phyloP scores from a whole-genome alignment of 2,888 invertebrate species.

The Lithosia quadra region DNA sequence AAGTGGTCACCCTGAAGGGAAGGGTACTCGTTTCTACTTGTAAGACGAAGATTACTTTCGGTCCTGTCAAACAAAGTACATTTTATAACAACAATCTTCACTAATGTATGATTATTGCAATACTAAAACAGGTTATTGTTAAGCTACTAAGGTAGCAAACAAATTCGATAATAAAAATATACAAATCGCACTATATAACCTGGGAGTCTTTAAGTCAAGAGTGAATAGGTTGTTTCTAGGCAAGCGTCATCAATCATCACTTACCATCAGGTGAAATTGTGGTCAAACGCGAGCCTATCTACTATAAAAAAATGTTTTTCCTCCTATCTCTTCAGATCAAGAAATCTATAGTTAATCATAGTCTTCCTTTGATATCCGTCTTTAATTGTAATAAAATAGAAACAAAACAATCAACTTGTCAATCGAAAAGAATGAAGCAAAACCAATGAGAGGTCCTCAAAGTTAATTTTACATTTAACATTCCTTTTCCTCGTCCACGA shows the following conservation, averaged over 20 bases:
- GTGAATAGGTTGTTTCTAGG: too few species aligned
- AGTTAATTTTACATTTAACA: constrained; percentile 8
- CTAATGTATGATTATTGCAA: neutral
- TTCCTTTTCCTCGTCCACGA: constrained; percentile 13
- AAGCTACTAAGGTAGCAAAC: neutral
- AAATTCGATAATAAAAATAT: too few species aligned
- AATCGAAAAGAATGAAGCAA: neutral
- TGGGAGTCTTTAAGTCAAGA: too few species aligned
- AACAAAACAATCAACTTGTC: neutral
- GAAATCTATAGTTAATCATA: too few species aligned
- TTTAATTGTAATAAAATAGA: neutral
- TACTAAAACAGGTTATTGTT: neutral
- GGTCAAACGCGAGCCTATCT: too few species aligned
- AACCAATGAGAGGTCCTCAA: constrained; percentile 6
- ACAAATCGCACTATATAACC: too few species aligned
- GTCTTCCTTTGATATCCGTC: neutral
- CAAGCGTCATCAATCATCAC: too few species aligned
- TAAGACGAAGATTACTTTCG: neutral
- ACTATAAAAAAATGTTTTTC: too few species aligned
- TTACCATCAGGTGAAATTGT: too few species aligned
- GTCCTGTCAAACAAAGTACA: neutral
- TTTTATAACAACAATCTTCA: neutral
- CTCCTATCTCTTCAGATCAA: neutral
- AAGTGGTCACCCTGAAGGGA: too few species aligned
- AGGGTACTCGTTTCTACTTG: neutral